Base-by-base conservation (phyloP, 2,113 vertebrate genomes). In the Chaetodon trifascialis region DNA sequence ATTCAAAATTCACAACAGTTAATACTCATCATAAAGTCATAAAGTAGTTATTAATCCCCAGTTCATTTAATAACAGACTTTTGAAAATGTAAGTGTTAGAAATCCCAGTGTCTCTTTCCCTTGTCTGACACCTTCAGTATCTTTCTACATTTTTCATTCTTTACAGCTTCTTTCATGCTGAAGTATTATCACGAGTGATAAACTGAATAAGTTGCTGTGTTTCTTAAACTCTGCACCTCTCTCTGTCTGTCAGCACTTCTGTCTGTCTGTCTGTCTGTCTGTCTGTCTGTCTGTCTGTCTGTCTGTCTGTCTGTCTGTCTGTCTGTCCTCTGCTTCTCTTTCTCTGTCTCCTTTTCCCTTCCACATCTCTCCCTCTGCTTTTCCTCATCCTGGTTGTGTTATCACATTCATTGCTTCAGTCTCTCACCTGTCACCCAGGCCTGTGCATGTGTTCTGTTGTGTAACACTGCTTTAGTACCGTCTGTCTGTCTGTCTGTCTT, bases 371-470 rank as follows among this genome's bases (percentile, higher is more conserved):
- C 62, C 0, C 46, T 80, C 68, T 84, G 73, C 72, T 87, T 77
- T n/a, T 52, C 69, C 62, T 88, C 59, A 34, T 79, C 62, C 67
- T 74, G 17, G 17, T 52, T 54, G 5, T 81, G 65, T 86, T 65
- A 81, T 78, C 80, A 4, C 67, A 81, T 73, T 83, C 52, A 73
- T 76, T 74, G 84, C 81, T 80, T 78, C 76, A 51, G 79, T 71
- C 71, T 86, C 78, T 85, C 81, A 81, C 87, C 85, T 85, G 77
- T 87, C 88, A 82, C 75, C 77, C 62, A 51, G 67, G 78, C 59
- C 62, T 76, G 71, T 68, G 62, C 77, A 80, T 76, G 82, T 82
- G 74, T 74, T 69, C 63, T 85, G 78, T 86, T 90, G 84, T 79
- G 76, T 86, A 88, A 88, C 87, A 59, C 68, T 12, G 71, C 75